Evolutionary conservation across 2,113 vertebrate species (phyloP), one percentile per base, ranked within the genome.

Genomic region (Illadopsis cleaveri): DNA sequence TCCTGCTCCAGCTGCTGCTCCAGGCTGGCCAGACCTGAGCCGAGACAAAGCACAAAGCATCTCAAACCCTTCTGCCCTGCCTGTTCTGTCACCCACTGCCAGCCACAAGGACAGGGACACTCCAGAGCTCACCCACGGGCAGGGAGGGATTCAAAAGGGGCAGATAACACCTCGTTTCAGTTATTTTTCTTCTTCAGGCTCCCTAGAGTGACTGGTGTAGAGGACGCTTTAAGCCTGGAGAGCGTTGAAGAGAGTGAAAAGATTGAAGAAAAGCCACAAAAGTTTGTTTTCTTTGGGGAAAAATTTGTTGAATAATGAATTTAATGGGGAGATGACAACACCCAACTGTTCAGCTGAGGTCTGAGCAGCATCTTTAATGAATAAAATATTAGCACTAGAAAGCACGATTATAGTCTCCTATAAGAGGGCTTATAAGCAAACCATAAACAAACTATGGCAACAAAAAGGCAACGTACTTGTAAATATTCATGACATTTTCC

Each of bases 401-500:
- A 91, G 51, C 40, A 80, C 0, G 0, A 80, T 91, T 87, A 73
- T 72, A 50, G 9, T 82, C 10, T 79, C 53, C 81, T 87, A 42
- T 82, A 94, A 79, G 30, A 87, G 25, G 58, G 22, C 38, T 89
- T 93, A 76, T 56, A 93, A 85, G 84, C n/a, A 88, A 93, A 31
- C 23, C 62, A 88, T 70, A 90, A 96, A 90, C 65, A 86, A 95
- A 96, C 65, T 56, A 76, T 50, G 30, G 76, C 82, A 93, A 89
- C 61, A 82, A 81, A 93, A 90, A 90, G 61, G 33, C 91, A 82
- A 82, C 0, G 0, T 47, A 70, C 86, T 94, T 73, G 83, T 95
- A 89, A 92, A 94, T 94, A 94, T 90, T 95, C 79, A 89, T 92
- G 56, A 89, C 22, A 51, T 91, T 94, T 94, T 90, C 71, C 44